Conservation (phyloP, 2,888 invertebrate species). For the Panorpa germanica region DNA sequence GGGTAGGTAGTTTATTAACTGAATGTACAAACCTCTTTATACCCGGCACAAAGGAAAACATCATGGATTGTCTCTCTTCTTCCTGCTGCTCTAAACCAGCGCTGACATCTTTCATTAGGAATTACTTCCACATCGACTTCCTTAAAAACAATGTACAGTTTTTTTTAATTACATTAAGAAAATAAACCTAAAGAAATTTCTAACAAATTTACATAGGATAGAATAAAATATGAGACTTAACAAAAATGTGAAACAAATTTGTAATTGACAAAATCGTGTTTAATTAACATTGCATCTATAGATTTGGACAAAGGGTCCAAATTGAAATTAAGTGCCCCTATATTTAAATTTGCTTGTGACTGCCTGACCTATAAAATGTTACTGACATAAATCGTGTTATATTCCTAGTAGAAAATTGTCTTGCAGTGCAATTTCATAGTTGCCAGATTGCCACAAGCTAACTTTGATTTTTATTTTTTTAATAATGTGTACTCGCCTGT, state of each 20-base stretch:
- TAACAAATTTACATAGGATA: not conserved
- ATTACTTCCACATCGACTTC: slow-evolving; percentile 76
- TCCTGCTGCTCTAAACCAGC: slow-evolving; percentile 84
- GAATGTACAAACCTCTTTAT: slow-evolving; percentile 54
- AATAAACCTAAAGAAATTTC: not conserved
- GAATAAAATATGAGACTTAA: not conserved
- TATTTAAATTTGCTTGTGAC: too few species aligned
- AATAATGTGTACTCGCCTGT: slow-evolving; percentile 36
- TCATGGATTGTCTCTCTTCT: slow-evolving; percentile 83
- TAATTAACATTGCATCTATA: too few species aligned
- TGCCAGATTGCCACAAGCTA: too few species aligned
- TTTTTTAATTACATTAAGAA: not conserved
- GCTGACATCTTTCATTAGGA: slow-evolving; percentile 76
- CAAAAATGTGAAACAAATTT: not conserved
- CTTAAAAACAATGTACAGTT: slow-evolving; percentile 19
- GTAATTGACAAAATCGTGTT: not conserved
- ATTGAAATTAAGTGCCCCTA: too few species aligned
- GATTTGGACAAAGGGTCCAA: too few species aligned
- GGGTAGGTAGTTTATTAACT: too few species aligned
- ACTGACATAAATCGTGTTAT: too few species aligned
- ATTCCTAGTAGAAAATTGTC: too few species aligned
- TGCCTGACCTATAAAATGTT: too few species aligned
- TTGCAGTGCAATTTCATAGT: too few species aligned
- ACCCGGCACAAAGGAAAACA: slow-evolving; percentile 83
- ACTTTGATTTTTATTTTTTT: too few species aligned